These are phyloP conservation scores for Acanthochromis polyacanthus DNA, from an alignment of 2,113 vertebrate genomes.

Conservation along the genomic window DNA sequence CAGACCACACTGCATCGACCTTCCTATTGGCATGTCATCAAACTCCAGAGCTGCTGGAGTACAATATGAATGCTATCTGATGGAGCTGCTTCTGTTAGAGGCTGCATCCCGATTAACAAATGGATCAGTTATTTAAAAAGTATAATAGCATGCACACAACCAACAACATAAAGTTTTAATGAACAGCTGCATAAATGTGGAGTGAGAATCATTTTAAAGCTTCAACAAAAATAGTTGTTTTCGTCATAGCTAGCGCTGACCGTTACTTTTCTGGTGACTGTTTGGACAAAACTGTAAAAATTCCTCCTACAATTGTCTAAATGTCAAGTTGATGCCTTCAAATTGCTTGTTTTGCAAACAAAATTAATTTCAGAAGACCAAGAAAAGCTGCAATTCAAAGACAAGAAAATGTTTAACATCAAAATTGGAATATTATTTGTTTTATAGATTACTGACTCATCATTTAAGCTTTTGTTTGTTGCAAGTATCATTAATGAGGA, in stretches of 20 bases:
- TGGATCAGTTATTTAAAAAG: not conserved
- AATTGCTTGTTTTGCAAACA: too few relatives aligned
- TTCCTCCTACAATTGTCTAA: too few relatives aligned
- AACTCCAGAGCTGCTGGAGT: not conserved
- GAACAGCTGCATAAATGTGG: not conserved
- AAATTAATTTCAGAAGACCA: too few relatives aligned
- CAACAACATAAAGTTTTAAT: not conserved
- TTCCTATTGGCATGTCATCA: not conserved
- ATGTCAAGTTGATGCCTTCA: too few relatives aligned
- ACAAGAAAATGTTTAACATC: too few relatives aligned
- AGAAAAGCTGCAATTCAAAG: too few relatives aligned
- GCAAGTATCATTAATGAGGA: not conserved
- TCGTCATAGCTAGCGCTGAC: not conserved
- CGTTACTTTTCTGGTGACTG: not conserved
- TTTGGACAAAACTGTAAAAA: not conserved
- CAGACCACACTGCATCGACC: slow-evolving; percentile 42
- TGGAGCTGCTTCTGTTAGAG: too few relatives aligned
- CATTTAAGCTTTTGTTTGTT: not conserved
- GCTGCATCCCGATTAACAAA: not conserved
- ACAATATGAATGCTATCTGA: too few relatives aligned
- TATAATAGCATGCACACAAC: not conserved
- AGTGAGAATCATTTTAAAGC: not conserved
- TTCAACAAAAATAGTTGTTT: not conserved
- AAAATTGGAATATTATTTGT: too few relatives aligned
- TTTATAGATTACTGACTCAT: too few relatives aligned